Percentiles rank a stretch among this genome's conserved stretches.
Evolutionary conservation across 2,888 invertebrate species (phyloP).

Genomic region (Erpobdella octoculata): DNA sequence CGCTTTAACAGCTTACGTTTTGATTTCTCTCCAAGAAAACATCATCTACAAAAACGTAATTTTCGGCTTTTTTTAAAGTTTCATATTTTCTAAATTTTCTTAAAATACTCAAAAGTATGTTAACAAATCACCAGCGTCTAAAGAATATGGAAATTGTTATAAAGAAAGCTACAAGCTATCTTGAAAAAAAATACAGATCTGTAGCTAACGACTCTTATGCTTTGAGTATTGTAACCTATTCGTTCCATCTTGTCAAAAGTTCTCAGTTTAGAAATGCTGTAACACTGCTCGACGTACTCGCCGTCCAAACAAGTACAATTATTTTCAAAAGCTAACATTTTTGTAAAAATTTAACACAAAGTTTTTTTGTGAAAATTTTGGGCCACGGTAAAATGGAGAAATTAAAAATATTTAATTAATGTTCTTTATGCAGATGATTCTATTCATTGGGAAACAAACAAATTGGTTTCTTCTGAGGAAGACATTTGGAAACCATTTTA

Average conservation of each 20-base stretch:
- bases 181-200: background rate
- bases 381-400: too few relatives aligned
- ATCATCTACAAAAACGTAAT: slow-evolving; percentile 19
- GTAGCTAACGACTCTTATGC: slow-evolving; percentile 42
- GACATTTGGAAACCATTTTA: slow-evolving; percentile 29
- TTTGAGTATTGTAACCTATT: slow-evolving; percentile 46
- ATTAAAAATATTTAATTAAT: background rate
- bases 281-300: slow-evolving; percentile 39
- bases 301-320: slow-evolving; percentile 43
- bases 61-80: background rate
- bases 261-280: slow-evolving; percentile 38
- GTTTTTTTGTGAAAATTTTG: too few relatives aligned
- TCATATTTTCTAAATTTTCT: background rate
- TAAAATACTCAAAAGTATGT: background rate
- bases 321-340: too few relatives aligned
- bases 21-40: slow-evolving; percentile 67
- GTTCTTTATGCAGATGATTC: slow-evolving; percentile 39
- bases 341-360: too few relatives aligned
- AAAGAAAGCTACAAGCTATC: background rate
- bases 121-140: background rate
- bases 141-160: background rate
- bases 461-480: background rate
- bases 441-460: slow-evolving; percentile 42
- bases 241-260: slow-evolving; percentile 44
- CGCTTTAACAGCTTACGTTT: slow-evolving; percentile 72